Percentiles rank a stretch among this genome's conserved stretches.
These are phyloP conservation scores for Ictidomys tridecemlineatus DNA, from an alignment of 2,113 vertebrate species.

Conservation along the genomic window DNA sequence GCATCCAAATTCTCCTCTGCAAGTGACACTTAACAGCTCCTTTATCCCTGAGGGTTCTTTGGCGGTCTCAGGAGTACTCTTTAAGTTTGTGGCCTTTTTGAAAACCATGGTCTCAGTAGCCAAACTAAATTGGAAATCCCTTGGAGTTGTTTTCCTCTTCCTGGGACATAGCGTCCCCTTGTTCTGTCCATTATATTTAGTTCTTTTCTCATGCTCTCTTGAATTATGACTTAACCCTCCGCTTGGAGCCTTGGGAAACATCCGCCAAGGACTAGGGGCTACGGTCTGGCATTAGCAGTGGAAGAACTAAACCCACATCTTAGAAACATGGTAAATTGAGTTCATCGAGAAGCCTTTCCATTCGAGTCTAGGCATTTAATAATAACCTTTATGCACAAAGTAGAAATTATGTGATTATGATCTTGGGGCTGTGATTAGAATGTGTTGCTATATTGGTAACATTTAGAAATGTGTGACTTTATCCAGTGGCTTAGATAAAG, in stretches of 20 bases:
- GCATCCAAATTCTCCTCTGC: slow-evolving; percentile 41
- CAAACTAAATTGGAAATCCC: slow-evolving; percentile 69
- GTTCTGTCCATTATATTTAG: neutral
- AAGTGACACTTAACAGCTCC: slow-evolving; percentile 19
- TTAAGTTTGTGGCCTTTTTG: slow-evolving; percentile 61
- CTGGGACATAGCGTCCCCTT: slow-evolving; percentile 69
- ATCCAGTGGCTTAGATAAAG: neutral
- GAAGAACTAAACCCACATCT: neutral
- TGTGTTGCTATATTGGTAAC: slow-evolving; percentile 10
- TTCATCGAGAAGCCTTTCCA: slow-evolving; percentile 53
- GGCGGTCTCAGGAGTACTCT: slow-evolving; percentile 39
- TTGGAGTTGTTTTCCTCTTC: slow-evolving; percentile 55
- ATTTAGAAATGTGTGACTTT: neutral
- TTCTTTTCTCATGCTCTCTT: neutral
- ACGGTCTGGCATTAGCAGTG: neutral
- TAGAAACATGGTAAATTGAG: slow-evolving; percentile 54
- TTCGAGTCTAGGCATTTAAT: slow-evolving; percentile 73
- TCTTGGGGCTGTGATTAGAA: slow-evolving; percentile 64
- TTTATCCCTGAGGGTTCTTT: slow-evolving; percentile 27
- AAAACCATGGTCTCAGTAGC: slow-evolving; percentile 44
- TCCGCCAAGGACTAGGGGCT: neutral
- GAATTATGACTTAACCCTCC: neutral
- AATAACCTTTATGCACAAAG: slow-evolving; percentile 44
- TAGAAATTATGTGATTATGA: slow-evolving; percentile 68
- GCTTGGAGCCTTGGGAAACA: neutral